phyloP scores from a whole-genome alignment of 2,888 invertebrate genomes.

The Meta bourneti region DNA sequence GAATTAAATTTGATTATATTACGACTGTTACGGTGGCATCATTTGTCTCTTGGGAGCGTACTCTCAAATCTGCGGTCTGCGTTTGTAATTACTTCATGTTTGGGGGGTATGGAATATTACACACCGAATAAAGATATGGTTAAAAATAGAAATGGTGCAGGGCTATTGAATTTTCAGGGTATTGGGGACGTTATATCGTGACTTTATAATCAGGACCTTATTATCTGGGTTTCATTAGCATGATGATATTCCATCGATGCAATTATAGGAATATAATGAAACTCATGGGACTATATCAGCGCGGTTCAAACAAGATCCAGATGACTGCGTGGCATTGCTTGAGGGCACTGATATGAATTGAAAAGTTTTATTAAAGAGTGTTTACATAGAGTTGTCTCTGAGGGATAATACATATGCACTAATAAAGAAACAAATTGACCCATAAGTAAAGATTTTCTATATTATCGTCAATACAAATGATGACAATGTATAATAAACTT shows the following conservation, averaged over 20 bases:
- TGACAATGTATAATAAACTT: no score
- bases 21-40: constrained; percentile 44
- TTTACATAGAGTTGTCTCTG: no score
- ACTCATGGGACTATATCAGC: neutral
- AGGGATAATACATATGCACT: no score
- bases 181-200: neutral
- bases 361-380: no score
- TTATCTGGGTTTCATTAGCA: constrained; percentile 24
- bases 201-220: constrained; percentile 19
- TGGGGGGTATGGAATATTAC: neutral
- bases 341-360: no score
- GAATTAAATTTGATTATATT: constrained; percentile 53
- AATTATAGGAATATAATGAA: neutral
- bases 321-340: no score
- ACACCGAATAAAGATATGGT: constrained; percentile 7
- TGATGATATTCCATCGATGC: neutral
- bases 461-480: no score
- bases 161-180: constrained; percentile 21
- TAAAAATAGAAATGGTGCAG: constrained; percentile 22
- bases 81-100: constrained; percentile 30
- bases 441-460: no score
- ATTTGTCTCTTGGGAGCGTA: constrained; percentile 23
- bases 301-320: neutral
- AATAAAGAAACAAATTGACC: no score
- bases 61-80: constrained; percentile 20